Evolutionary conservation across 2,888 invertebrate genomes (phyloP).

Genomic region (Rotaria macrura): DNA sequence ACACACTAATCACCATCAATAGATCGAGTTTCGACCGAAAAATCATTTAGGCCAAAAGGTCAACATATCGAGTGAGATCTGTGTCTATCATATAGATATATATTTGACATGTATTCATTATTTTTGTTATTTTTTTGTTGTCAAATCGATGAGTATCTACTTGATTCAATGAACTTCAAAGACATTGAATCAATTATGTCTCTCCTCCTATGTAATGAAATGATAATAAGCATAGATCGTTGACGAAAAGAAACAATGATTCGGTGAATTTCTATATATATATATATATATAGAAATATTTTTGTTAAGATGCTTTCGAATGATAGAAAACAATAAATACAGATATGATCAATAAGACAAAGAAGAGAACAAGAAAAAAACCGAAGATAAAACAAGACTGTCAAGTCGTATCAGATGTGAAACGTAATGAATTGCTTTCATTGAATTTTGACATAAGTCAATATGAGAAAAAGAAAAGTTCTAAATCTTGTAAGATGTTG

Average conservation of each 20-base stretch:
- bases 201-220: conserved; percentile 1
- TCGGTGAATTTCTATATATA: too few species aligned
- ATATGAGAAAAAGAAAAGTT: too few species aligned
- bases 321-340: neutral
- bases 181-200: neutral
- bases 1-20: neutral
- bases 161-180: neutral
- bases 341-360: neutral
- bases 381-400: neutral
- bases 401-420: neutral
- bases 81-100: neutral
- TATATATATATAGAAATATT: neutral
- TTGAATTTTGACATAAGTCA: too few species aligned
- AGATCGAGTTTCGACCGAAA: neutral
- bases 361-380: too few species aligned
- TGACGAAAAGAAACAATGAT: neutral
- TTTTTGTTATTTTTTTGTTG: neutral
- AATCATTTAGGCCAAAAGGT: neutral
- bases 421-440: too few species aligned
- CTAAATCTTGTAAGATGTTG: too few species aligned
- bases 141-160: conserved; percentile 12
- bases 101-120: neutral
- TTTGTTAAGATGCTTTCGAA: neutral
- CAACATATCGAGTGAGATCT: neutral
- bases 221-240: neutral